Evolutionary conservation across 1,140 invertebrate genomes (phyloP).

Genomic region (Palaemon carinicauda): DNA sequence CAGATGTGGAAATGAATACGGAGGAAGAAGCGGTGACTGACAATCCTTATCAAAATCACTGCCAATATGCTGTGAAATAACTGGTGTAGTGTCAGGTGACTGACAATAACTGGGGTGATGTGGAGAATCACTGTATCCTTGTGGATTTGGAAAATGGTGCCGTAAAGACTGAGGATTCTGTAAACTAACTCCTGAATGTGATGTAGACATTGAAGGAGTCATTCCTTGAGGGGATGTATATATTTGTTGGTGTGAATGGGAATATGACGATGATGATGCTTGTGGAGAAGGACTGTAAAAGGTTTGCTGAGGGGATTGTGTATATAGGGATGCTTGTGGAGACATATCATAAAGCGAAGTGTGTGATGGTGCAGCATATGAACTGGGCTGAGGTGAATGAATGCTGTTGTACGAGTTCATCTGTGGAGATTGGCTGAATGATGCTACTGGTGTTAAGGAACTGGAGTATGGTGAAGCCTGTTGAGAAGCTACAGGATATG

Average conservation of each 20-base stretch:
- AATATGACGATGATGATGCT: not conserved
- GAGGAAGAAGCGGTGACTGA: not conserved
- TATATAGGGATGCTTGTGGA: not conserved
- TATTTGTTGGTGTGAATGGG: not conserved
- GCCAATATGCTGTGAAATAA: not conserved
- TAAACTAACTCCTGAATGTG: too few species aligned
- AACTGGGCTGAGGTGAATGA: not conserved
- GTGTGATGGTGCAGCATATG: not conserved
- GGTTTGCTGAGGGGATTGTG: not conserved
- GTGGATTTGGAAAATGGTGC: not conserved
- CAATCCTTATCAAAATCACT: not conserved
- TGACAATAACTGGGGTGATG: not conserved
- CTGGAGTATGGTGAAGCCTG: not conserved
- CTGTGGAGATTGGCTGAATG: not conserved
- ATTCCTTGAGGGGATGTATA: not conserved
- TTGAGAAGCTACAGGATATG: not conserved
- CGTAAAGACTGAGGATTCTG: not conserved
- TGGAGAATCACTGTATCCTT: not conserved
- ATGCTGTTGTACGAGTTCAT: too few species aligned
- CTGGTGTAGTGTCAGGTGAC: constrained; percentile 9
- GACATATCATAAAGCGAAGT: not conserved
- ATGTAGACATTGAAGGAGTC: too few species aligned
- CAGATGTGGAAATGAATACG: not conserved
- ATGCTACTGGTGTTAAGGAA: too few species aligned
- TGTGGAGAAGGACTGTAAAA: not conserved